Percentiles rank a stretch among this genome's conserved stretches.
phyloP scores from a whole-genome alignment of 2,113 vertebrate species.

The Nerophis lumbriciformis region DNA sequence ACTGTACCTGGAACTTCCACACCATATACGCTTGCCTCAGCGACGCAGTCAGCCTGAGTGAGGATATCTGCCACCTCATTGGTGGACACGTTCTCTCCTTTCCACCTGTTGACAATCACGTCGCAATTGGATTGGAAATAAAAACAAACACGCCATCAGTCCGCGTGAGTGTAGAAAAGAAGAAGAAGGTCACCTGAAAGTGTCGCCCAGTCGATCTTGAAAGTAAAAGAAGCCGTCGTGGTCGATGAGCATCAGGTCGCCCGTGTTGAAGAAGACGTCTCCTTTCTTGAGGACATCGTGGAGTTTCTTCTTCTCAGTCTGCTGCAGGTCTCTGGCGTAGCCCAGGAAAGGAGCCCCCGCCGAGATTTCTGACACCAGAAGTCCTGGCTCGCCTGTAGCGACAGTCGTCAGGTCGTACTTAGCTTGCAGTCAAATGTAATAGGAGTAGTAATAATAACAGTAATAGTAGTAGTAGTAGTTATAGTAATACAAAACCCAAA shows the following conservation, averaged over 20 bases:
- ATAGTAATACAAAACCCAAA: no score
- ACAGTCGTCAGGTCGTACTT: fast-evolving
- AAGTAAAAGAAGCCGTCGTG: constrained; percentile 79
- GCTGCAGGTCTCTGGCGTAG: constrained; percentile 68
- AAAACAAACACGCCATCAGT: background rate
- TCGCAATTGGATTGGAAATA: no score
- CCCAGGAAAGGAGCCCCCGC: constrained; percentile 64
- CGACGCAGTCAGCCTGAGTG: constrained; percentile 58
- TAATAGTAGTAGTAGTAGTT: no score
- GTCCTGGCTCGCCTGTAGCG: constrained; percentile 73
- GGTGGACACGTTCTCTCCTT: constrained; percentile 86
- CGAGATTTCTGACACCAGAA: constrained; percentile 73
- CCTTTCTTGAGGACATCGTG: constrained; percentile 75
- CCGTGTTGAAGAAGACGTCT: constrained; percentile 79
- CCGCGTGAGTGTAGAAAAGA: background rate
- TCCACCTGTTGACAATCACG: constrained; percentile 71
- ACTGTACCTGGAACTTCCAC: constrained; percentile 62
- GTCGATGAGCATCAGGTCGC: constrained; percentile 75
- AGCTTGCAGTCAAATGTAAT: background rate
- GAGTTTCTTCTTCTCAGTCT: constrained; percentile 80
- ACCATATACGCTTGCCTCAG: constrained; percentile 80
- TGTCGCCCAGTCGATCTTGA: constrained; percentile 80
- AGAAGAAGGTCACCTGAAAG: constrained; percentile 70
- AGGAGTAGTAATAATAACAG: no score
- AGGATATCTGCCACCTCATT: constrained; percentile 77